Evolutionary conservation across 2,113 vertebrate species (phyloP).

Genomic region (Sebastes fasciatus): DNA sequence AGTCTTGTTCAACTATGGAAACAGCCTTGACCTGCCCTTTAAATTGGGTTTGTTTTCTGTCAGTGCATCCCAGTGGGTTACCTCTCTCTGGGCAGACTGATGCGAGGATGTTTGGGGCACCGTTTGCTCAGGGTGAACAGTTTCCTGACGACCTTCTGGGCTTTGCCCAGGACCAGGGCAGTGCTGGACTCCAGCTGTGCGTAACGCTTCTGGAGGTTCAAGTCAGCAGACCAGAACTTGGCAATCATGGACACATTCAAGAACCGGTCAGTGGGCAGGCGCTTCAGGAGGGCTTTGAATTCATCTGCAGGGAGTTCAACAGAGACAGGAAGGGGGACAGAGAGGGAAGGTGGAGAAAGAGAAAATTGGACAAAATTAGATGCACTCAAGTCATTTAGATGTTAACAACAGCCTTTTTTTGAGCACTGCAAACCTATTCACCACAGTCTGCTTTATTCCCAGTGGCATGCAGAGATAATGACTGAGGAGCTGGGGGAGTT

Average conservation of each 20-base stretch:
- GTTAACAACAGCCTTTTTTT: conserved; percentile 15
- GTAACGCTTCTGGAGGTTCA: conserved; percentile 90
- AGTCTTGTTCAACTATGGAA: background rate
- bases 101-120: conserved; percentile 92
- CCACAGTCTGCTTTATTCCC: conserved; percentile 10
- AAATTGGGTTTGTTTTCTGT: conserved; percentile 17
- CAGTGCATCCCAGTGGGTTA: conserved; percentile 62
- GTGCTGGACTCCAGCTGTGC: conserved; percentile 89
- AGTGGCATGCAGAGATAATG: conserved; percentile 30
- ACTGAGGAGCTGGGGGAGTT: conserved; percentile 28
- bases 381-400: background rate
- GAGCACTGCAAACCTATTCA: conserved; percentile 17
- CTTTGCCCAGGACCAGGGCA: conserved; percentile 89
- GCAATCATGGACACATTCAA: conserved; percentile 91
- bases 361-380: conserved; percentile 29
- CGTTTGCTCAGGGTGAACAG: conserved; percentile 97
- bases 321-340: background rate
- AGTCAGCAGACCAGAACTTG: conserved; percentile 92
- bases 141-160: conserved; percentile 90
- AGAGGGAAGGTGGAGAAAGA: conserved; percentile 17
- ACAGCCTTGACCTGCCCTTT: background rate
- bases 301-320: conserved; percentile 85
- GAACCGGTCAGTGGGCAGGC: conserved; percentile 90
- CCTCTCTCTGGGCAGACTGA: conserved; percentile 94
- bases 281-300: conserved; percentile 92